A percentile compares a stretch with the other conserved stretches of the same genome.
Evolutionary conservation across 2,888 invertebrate species (phyloP).

Genomic region (Drosophila lutescens): DNA sequence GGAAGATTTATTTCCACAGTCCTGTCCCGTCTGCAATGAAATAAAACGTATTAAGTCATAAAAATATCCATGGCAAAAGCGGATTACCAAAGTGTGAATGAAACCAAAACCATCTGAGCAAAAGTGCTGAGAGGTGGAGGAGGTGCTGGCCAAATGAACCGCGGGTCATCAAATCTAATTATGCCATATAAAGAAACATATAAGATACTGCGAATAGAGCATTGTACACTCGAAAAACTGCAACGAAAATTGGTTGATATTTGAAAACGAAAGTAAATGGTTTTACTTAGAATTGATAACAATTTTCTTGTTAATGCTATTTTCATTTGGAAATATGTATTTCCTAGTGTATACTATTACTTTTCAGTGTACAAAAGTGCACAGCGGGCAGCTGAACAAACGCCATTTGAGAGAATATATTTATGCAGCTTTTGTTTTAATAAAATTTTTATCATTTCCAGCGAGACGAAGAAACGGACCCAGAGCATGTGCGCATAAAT

Average conservation of each 20-base stretch:
- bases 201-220: slow-evolving; percentile 7
- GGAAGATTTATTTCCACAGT: slow-evolving; percentile 66
- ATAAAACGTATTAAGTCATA: slow-evolving; percentile 81
- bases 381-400: slow-evolving; percentile 56
- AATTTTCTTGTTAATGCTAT: not conserved
- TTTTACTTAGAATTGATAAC: too few relatives aligned
- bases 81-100: slow-evolving; percentile 79
- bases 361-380: slow-evolving; percentile 13
- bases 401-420: slow-evolving; percentile 48
- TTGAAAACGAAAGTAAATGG: not conserved
- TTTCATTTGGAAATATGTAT: not conserved
- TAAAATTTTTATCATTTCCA: slow-evolving; percentile 79
- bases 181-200: slow-evolving; percentile 62
- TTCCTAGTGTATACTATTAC: not conserved
- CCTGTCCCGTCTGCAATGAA: slow-evolving; percentile 63
- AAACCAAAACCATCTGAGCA: slow-evolving; percentile 32
- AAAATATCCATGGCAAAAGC: slow-evolving; percentile 63
- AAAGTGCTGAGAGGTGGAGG: slow-evolving; percentile 16
- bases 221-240: slow-evolving; percentile 1
- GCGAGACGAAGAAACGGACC: slow-evolving; percentile 48
- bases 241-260: not conserved
- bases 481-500: slow-evolving; percentile 75
- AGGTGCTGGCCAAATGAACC: slow-evolving; percentile 39
- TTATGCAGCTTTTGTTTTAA: slow-evolving; percentile 80
- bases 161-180: slow-evolving; percentile 75